Conservation (phyloP, 2,797 vertebrate species). For the Tiaroga cobitis region DNA sequence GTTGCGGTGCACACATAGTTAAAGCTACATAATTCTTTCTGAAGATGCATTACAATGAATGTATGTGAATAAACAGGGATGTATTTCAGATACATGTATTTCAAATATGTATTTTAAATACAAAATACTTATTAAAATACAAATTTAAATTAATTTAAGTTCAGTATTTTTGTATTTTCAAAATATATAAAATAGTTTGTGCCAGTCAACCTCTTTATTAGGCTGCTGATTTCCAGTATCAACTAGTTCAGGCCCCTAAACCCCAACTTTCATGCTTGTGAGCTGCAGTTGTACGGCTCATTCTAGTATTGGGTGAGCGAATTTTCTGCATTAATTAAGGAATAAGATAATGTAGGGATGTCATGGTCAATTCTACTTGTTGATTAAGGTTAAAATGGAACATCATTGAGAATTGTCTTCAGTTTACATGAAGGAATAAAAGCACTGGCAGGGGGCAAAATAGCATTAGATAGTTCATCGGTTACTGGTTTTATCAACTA, state of each 20-base stretch:
- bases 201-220: background rate
- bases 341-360: background rate
- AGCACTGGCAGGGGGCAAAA: too few species aligned
- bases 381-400: too few species aligned
- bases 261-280: background rate
- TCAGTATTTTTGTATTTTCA: background rate
- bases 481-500: too few species aligned
- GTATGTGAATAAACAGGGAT: background rate
- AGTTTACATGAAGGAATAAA: too few species aligned
- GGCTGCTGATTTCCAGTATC: background rate
- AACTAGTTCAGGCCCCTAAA: background rate
- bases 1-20: slow-evolving; percentile 1
- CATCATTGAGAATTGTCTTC: too few species aligned
- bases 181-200: background rate
- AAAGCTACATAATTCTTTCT: slow-evolving; percentile 7
- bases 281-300: background rate
- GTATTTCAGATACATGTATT: background rate
- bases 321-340: background rate
- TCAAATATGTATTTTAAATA: background rate
- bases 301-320: background rate
- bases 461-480: too few species aligned
- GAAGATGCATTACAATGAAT: background rate
- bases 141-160: background rate
- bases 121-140: background rate
- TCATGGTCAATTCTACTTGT: background rate